These are phyloP conservation scores for Heteromurus nitidus DNA, from an alignment of 2,888 invertebrate genomes.

Conservation along the genomic window DNA sequence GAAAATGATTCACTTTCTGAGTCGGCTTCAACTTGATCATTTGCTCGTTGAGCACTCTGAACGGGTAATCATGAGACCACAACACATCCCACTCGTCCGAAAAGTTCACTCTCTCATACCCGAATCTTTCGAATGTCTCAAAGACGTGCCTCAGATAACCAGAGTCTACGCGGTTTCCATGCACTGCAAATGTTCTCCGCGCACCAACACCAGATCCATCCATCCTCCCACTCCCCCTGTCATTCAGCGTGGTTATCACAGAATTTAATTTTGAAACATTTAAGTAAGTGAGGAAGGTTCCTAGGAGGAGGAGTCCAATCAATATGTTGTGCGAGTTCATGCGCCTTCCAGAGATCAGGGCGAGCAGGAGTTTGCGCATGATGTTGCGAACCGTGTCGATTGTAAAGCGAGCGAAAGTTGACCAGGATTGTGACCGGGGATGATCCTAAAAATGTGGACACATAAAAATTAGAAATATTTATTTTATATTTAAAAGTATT, in stretches of 20 bases:
- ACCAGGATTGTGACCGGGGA: conserved; percentile 35
- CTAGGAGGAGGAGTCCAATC: conserved; percentile 36
- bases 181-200: conserved; percentile 69
- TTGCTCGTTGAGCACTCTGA: conserved; percentile 78
- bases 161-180: conserved; percentile 76
- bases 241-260: background rate
- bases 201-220: background rate
- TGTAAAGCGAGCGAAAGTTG: conserved; percentile 1
- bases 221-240: background rate
- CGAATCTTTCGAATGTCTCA: conserved; percentile 84
- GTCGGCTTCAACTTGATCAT: conserved; percentile 81
- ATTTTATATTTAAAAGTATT: background rate
- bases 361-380: conserved; percentile 27
- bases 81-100: conserved; percentile 87
- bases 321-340: conserved; percentile 58
- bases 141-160: conserved; percentile 89
- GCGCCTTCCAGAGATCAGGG: conserved; percentile 28
- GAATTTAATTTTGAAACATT: conserved; percentile 32
- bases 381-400: conserved; percentile 30
- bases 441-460: conserved; percentile 37
- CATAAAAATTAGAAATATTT: background rate
- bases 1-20: conserved; percentile 94
- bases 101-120: conserved; percentile 80
- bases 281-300: conserved; percentile 52
- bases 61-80: conserved; percentile 97